These are phyloP conservation scores for Lucilia cuprina DNA, from an alignment of 1,140 invertebrate species.

Conservation along the genomic window DNA sequence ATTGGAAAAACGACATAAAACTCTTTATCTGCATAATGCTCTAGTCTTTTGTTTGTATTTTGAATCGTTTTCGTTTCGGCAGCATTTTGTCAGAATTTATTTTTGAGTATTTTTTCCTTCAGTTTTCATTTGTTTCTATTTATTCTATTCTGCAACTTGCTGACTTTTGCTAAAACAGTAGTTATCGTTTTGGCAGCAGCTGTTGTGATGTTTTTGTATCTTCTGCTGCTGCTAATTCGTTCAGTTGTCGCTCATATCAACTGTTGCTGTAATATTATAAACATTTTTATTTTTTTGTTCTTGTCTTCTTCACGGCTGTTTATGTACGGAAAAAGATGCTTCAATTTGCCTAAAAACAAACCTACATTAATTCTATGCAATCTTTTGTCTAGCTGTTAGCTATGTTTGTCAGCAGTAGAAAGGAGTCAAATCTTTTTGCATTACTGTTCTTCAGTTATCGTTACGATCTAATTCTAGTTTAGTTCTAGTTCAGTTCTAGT, in stretches of 20 bases:
- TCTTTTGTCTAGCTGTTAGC: not conserved
- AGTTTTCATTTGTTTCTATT: not conserved
- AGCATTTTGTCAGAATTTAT: too few relatives aligned
- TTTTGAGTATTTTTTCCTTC: not conserved
- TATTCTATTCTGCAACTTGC: not conserved
- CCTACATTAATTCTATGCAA: not conserved
- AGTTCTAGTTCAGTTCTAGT: too few relatives aligned
- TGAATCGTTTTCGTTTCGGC: too few relatives aligned
- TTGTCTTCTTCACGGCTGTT: not conserved
- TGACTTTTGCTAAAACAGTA: not conserved
- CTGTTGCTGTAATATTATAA: not conserved
- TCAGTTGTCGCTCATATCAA: not conserved
- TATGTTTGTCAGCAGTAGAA: not conserved
- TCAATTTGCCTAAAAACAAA: constrained; percentile 21
- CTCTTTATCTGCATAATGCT: not conserved
- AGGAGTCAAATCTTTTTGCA: not conserved
- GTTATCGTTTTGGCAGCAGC: not conserved
- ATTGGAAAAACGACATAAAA: not conserved
- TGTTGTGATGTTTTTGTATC: not conserved
- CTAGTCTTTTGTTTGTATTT: too few relatives aligned
- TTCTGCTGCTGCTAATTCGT: not conserved
- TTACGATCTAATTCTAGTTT: too few relatives aligned
- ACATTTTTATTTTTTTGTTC: not conserved
- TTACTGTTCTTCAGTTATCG: too few relatives aligned
- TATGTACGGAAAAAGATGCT: constrained; percentile 5